Base-by-base conservation (phyloP, 2,888 invertebrate genomes). In the Dugesia japonica region DNA sequence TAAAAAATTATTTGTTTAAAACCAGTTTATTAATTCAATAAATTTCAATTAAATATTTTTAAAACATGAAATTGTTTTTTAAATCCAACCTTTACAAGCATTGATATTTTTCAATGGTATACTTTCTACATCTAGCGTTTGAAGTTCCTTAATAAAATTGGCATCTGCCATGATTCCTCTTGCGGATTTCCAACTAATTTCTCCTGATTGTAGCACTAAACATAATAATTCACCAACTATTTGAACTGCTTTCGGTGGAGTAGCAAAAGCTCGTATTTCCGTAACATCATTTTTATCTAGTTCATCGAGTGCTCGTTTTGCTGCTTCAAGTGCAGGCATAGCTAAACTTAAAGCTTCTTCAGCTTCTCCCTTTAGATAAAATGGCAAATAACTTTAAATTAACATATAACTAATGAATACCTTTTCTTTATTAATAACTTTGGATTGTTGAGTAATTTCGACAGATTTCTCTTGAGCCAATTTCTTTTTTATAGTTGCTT, bases 161-260 rank as follows among this genome's bases (percentile, higher is more conserved):
- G 79, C 74, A 71, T 79, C 79, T n/a, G 79, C 72, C 79, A 79
- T 79, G 0, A 79, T 42, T 0, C 28, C 77, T 79, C 79, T 72
- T 28, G 79, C 79, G n/a, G 78, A 72, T 42, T 79, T 79, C 77
- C 78, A 79, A 27, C 73, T 79, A 38, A 79, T 72, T 27, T 79
- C 79, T 26, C 28, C 23, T 13, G 74, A 26, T 73, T 77, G 77
- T n/a, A 77, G 26, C 15, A 77, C 28, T 9, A 23, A 31, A 75
- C 77, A 77, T 13, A 77, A 31, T 7, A 38, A 71, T 71, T 79
- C 79, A 27, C 79, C 79, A 9, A 79, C 79, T 73, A 72, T 42
- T 28, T 79, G 79, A 28, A 79, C 76, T 7, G 75, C n/a, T 42
- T 78, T 75, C 1, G 77, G 77, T 1, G 78, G 78, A 27, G 78